A percentile compares a stretch with the other conserved stretches of the same genome.
These are phyloP conservation scores for Ciona savignyi DNA, from an alignment of 23 tunicate genomes.

Conservation along the genomic window DNA sequence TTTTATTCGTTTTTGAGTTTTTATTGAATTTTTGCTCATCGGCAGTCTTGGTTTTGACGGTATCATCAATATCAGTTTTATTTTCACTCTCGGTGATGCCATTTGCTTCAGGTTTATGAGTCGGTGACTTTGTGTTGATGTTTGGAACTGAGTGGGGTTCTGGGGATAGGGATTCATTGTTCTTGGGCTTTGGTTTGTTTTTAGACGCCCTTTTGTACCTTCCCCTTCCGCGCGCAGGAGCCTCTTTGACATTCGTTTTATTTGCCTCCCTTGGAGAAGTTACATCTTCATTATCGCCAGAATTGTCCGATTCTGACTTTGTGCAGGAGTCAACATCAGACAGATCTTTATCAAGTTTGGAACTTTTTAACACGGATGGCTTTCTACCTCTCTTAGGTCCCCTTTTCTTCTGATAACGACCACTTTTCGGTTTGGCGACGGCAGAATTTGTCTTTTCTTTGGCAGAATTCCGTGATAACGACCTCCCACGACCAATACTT, in stretches of 20 bases:
- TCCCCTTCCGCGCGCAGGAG: not conserved
- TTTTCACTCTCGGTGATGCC: not conserved
- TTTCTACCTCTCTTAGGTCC: not conserved
- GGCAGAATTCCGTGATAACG: not conserved
- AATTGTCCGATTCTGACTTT: not conserved
- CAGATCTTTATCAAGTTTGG: not conserved
- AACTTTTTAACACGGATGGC: not conserved
- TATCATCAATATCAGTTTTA: not conserved
- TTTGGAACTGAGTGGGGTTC: not conserved
- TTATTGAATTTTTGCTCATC: too few species aligned
- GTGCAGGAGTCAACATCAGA: not conserved
- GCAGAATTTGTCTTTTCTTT: not conserved
- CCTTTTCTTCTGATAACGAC: not conserved
- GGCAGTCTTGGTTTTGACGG: not conserved
- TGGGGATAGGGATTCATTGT: not conserved
- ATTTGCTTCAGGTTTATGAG: not conserved
- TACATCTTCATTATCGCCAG: not conserved
- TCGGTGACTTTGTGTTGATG: too few species aligned
- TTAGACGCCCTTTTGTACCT: not conserved
- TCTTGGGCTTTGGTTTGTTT: not conserved
- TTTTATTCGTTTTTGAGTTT: too few species aligned
- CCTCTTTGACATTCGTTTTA: not conserved
- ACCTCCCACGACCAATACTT: not conserved
- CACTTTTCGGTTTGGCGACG: not conserved
- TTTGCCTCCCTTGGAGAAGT: slow-evolving; percentile 14